phyloP scores from a whole-genome alignment of 2,797 vertebrate genomes.

The Octomys mimax region DNA sequence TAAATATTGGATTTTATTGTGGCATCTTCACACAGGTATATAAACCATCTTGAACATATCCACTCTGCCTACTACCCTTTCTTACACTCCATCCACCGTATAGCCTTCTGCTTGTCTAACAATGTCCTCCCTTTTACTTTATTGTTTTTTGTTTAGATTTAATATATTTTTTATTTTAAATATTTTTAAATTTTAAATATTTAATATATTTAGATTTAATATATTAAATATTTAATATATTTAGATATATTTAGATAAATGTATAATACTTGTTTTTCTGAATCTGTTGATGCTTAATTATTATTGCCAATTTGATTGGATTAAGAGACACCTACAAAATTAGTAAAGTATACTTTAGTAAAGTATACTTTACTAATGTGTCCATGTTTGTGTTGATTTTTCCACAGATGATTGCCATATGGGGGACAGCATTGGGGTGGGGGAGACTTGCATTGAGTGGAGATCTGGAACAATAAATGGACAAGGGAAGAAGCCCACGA shows the following conservation, averaged over 20 bases:
- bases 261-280: background rate
- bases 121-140: background rate
- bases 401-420: background rate
- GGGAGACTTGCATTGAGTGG: background rate
- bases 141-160: background rate
- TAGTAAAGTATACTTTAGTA: background rate
- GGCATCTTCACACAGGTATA: background rate
- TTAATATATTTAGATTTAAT: background rate
- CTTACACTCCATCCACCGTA: background rate
- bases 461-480: background rate
- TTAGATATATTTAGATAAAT: background rate
- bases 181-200: too few relatives aligned
- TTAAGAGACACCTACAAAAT: background rate
- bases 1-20: background rate
- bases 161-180: too few relatives aligned
- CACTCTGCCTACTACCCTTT: background rate
- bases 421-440: background rate
- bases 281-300: background rate
- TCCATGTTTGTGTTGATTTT: background rate
- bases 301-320: background rate
- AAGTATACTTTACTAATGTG: background rate
- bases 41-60: background rate
- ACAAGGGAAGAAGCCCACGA: background rate
- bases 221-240: too few relatives aligned
- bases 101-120: background rate